Evolutionary conservation across 2,113 vertebrate genomes (phyloP).

Genomic region (Fulica atra): DNA sequence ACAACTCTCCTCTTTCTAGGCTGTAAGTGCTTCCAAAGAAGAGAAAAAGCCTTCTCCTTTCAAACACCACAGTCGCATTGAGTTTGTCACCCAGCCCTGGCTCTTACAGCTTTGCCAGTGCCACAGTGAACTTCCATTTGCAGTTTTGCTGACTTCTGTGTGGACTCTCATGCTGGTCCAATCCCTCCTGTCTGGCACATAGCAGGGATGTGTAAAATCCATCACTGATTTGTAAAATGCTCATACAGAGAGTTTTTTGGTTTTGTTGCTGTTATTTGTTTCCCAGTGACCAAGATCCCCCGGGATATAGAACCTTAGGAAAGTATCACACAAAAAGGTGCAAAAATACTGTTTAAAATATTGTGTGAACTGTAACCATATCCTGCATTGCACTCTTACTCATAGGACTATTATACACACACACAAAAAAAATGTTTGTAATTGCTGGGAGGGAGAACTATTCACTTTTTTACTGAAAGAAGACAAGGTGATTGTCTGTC

Average conservation of each 20-base stretch:
- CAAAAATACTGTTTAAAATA: conserved; percentile 11
- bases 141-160: not conserved
- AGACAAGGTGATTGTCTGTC: not conserved
- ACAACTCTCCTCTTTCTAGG: not conserved
- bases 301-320: not conserved
- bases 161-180: not conserved
- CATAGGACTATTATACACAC: not conserved
- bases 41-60: not conserved
- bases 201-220: not conserved
- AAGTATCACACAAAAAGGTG: not conserved
- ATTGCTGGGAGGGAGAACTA: not conserved
- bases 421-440: not conserved
- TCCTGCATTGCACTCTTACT: not conserved
- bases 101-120: not conserved
- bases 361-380: not conserved
- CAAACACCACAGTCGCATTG: not conserved
- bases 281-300: not conserved
- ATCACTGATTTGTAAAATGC: not conserved
- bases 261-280: not conserved
- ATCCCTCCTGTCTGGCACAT: not conserved
- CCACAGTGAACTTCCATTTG: not conserved
- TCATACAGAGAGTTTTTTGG: not conserved
- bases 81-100: not conserved
- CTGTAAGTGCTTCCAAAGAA: not conserved
- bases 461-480: not conserved